phyloP scores from a whole-genome alignment of 2,113 vertebrate species.

The Dipodomys merriami region DNA sequence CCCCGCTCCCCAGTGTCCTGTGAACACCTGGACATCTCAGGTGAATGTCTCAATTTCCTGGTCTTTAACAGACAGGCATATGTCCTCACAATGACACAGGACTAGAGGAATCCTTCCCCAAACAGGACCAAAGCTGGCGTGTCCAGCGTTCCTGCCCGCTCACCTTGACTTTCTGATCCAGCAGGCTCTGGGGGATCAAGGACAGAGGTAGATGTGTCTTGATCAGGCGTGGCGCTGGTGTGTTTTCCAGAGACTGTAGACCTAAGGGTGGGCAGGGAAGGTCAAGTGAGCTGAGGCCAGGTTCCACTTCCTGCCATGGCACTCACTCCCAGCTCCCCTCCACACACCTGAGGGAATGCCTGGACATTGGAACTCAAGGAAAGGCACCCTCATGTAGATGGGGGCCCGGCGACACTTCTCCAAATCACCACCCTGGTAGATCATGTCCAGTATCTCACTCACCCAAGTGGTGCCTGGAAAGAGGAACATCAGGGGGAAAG shows the following conservation, averaged over 20 bases:
- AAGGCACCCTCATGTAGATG: slow-evolving; percentile 86
- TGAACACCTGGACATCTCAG: not conserved
- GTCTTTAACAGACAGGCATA: not conserved
- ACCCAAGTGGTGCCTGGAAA: slow-evolving; percentile 89
- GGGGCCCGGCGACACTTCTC: slow-evolving; percentile 81
- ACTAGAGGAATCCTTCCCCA: not conserved
- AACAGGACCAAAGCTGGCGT: not conserved
- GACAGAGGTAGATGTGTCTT: slow-evolving; percentile 81
- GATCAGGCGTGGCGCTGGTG: slow-evolving; percentile 42
- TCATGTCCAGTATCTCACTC: slow-evolving; percentile 87
- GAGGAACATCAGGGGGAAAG: not conserved
- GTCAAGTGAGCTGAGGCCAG: not conserved
- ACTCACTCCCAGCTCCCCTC: not conserved
- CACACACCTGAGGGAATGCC: slow-evolving; percentile 64
- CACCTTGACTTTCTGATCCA: slow-evolving; percentile 82
- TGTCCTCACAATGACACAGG: not conserved
- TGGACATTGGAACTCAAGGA: slow-evolving; percentile 84
- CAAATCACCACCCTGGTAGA: slow-evolving; percentile 81
- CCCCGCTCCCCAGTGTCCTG: not conserved
- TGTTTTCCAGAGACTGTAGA: not conserved
- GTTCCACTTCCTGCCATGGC: not conserved
- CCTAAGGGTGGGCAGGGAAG: not conserved
- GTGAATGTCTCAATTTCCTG: not conserved
- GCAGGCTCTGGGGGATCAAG: slow-evolving; percentile 77
- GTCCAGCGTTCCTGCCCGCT: not conserved